These are phyloP conservation scores for Choloepus didactylus DNA, from an alignment of 2,797 vertebrate genomes.

Conservation along the genomic window DNA sequence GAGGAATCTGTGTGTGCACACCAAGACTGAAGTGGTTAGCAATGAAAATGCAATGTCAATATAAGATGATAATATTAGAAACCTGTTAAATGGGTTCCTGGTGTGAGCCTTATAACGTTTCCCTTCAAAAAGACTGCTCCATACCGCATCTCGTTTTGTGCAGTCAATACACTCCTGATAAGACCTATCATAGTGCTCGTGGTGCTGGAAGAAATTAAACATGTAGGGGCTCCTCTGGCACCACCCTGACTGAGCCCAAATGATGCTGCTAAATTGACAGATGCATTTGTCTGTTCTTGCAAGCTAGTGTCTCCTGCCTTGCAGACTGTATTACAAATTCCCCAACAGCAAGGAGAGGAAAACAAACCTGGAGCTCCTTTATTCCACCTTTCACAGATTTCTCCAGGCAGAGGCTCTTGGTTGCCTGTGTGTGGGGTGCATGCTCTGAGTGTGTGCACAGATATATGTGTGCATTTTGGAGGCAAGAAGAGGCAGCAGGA, in stretches of 20 bases:
- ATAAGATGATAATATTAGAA: constrained; percentile 77
- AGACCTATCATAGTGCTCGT: constrained; percentile 56
- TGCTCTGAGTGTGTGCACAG: not conserved
- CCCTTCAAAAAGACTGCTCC: constrained; percentile 59
- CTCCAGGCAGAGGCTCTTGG: not conserved
- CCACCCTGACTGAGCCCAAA: constrained; percentile 67
- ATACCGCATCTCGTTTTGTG: constrained; percentile 61
- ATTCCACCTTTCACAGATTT: not conserved
- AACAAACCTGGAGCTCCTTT: constrained; percentile 55
- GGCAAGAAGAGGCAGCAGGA: not conserved
- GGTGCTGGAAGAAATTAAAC: constrained; percentile 75
- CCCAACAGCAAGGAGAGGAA: constrained; percentile 65
- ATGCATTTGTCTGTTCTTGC: constrained; percentile 58
- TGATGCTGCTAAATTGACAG: constrained; percentile 68
- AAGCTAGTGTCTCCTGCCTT: constrained; percentile 33
- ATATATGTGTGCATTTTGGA: not conserved
- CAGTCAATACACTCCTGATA: constrained; percentile 77
- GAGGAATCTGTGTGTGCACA: not conserved
- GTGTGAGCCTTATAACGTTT: constrained; percentile 64
- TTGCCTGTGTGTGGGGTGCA: not conserved
- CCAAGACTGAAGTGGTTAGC: not conserved
- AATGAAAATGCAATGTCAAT: constrained; percentile 11
- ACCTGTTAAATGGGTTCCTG: constrained; percentile 75
- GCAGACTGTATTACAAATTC: constrained; percentile 67
- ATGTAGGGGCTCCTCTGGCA: constrained; percentile 71